Evolutionary conservation across 2,888 invertebrate genomes (phyloP), one percentile per base, ranked within the genome.

Genomic region (Ecliptopera silaceata): DNA sequence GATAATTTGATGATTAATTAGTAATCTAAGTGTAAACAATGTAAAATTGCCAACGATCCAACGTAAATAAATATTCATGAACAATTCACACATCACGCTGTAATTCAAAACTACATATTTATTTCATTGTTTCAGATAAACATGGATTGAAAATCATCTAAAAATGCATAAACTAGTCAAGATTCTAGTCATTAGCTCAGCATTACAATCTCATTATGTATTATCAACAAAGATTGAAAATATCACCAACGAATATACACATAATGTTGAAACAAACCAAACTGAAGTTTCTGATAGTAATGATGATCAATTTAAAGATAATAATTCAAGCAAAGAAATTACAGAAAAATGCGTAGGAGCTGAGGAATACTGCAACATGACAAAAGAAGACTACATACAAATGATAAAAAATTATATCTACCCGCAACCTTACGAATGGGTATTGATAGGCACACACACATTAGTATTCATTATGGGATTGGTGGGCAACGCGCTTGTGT

Each of bases 401-500:
- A 85, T 93, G 78, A 82, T 96, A 46, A 83, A 93, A 18, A 90
- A 93, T 0, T 94, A 95, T 71, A 94, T 96, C 48, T 94, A 92
- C 64, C 96, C 96, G 0, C 93, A 93, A 31, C 86, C 92, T 0
- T 94, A 94, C 77, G 96, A 96, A 73, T 97, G 96, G 96, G 87
- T 95, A 5, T 85, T 97, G 43, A 96, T 97, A 61, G 92, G 88
- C 4, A 92, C 95, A 26, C 96, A 97, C 80, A 85, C 93, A 39
- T 69, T 95, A 1, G 96, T 97, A 0, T 97, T 98, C 73, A 70
- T 95, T 0, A 92, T 96, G 20, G 98, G 97, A 2, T 90, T 97
- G 49, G 91, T 96, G 0, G 98, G 98, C 0, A 98, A 98, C 78
- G 94, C 94, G 8, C 84, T 98, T 31, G 98, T 98, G 29, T 97